Base-by-base conservation (phyloP, 1,140 invertebrate species). In the Drosophila punjabiensis region DNA sequence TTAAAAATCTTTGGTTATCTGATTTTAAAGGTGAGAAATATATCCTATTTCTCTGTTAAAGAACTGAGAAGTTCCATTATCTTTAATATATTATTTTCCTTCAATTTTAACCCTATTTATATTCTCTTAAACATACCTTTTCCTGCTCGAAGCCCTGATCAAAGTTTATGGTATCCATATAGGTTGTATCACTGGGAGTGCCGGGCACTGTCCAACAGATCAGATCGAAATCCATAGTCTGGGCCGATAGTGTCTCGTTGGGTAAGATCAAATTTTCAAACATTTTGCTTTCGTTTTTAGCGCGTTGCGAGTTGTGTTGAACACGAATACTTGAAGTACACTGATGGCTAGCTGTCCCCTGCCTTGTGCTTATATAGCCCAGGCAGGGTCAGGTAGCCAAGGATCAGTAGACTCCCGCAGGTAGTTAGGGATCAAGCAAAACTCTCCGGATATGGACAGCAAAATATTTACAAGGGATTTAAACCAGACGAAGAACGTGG, bases 171-270 rank as follows among this genome's bases (percentile, higher is more conserved):
- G 52, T 81, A 82, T 89, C 82, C 67, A 77, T 86, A 56, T 66
- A 70, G 18, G 47, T 66, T 4, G 39, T 56, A 13, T 37, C 50
- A 6, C 30, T 64, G 3, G 58, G 30, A 2, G 77, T 67, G 55
- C 50, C 67, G 30, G 65, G 47, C 69, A 61, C 52, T 18, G 77
- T 47, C 86, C 86, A 90, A 48, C 61, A 86, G 59, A 91, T 91
- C 55, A 90, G 47, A 81, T 91, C 87, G 47, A 92, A 79, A 43
- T 92, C 90, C 86, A 91, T 92, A 2, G 90, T 91, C 60, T 92
- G 63, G 6, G 81, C 81, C 16, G 83, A 76, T 47, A 92, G 50
- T 18, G 63, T 85, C 52, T 92, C 90, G 65, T 81, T 92, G 67
- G 90, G 65, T 35, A 92, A 88, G 41, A 62, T 71, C 55, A 92